phyloP scores from a whole-genome alignment of 2,113 vertebrate genomes.

The Thermophis baileyi region DNA sequence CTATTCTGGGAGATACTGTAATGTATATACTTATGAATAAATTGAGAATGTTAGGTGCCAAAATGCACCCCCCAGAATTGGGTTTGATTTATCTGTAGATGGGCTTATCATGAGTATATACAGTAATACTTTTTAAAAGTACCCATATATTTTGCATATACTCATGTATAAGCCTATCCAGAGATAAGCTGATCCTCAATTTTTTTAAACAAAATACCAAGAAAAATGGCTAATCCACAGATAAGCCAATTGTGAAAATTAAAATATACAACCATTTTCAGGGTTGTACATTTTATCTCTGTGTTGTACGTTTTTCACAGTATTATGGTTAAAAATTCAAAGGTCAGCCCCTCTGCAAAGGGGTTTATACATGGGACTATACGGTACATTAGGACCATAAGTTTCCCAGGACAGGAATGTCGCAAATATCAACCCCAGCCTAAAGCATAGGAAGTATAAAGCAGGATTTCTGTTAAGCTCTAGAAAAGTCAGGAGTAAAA shows the following conservation, averaged over 20 bases:
- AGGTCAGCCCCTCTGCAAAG: not conserved
- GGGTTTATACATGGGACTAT: not conserved
- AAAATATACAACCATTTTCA: not conserved
- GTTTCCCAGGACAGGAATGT: not conserved
- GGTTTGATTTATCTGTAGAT: not conserved
- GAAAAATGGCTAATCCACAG: not conserved
- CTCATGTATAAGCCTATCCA: not conserved
- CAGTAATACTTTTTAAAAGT: not conserved
- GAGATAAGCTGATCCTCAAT: not conserved
- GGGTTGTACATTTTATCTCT: not conserved
- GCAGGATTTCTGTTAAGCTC: not conserved
- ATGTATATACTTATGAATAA: not conserved
- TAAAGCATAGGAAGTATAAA: not conserved
- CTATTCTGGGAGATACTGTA: not conserved
- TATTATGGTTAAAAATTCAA: not conserved
- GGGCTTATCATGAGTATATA: not conserved
- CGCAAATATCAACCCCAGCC: not conserved
- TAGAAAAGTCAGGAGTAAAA: not conserved
- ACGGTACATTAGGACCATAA: not conserved
- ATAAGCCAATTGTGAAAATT: not conserved
- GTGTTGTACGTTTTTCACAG: not conserved
- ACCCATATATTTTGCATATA: not conserved
- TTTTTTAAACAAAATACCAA: not conserved
- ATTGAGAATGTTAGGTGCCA: not conserved
- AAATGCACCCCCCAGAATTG: not conserved